Evolutionary conservation across 2,888 invertebrate species (phyloP).

Genomic region (Himalopsyche kuldschensis): DNA sequence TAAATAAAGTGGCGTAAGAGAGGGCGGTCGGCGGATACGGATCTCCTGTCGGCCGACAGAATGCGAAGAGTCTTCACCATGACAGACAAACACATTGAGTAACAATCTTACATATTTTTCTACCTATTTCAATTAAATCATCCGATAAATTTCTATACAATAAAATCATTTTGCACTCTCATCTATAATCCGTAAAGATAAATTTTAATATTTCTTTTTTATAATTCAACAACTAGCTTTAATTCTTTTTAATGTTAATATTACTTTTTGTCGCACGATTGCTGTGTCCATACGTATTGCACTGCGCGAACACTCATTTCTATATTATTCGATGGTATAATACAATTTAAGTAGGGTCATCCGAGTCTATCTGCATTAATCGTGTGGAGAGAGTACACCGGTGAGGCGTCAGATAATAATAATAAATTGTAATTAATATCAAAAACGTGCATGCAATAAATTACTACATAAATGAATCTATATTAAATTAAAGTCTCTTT

Average conservation of each 20-base stretch:
- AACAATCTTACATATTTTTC: slow-evolving; percentile 40
- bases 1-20: slow-evolving; percentile 21
- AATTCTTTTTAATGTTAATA: slow-evolving; percentile 36
- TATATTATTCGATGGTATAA: slow-evolving; percentile 26
- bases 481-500: slow-evolving; percentile 33
- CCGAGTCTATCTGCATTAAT: neutral
- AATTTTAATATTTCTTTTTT: slow-evolving; percentile 36
- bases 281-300: slow-evolving; percentile 4
- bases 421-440: slow-evolving; percentile 19
- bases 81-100: slow-evolving; percentile 36
- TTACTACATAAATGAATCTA: slow-evolving; percentile 26
- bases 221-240: slow-evolving; percentile 40
- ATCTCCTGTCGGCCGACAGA: neutral
- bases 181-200: slow-evolving; percentile 37
- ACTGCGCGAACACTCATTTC: slow-evolving; percentile 2
- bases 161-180: slow-evolving; percentile 40
- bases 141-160: slow-evolving; percentile 40
- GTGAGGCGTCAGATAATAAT: slow-evolving; percentile 13
- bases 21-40: neutral
- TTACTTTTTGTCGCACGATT: slow-evolving; percentile 34
- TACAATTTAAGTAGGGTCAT: slow-evolving; percentile 21
- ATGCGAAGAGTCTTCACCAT: slow-evolving; percentile 4
- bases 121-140: slow-evolving; percentile 41
- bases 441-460: slow-evolving; percentile 34
- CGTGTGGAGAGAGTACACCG: slow-evolving; percentile 8